Conservation (phyloP, 2,113 vertebrate genomes). For the Alethe castanea region DNA sequence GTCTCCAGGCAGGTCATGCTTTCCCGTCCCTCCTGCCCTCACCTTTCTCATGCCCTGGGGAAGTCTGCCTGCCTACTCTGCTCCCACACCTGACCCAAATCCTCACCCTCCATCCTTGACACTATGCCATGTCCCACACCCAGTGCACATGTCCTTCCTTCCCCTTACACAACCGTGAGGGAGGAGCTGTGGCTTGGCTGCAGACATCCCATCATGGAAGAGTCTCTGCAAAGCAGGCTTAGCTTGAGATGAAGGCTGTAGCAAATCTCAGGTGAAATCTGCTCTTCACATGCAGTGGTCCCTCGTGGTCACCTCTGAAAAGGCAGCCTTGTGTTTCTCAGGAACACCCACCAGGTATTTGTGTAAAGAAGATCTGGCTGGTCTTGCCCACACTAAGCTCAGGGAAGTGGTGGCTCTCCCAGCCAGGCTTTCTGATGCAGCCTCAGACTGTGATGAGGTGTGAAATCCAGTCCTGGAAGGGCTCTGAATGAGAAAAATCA, state of each 20-base stretch:
- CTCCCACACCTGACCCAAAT: not conserved
- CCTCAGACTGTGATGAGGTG: not conserved
- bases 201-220: not conserved
- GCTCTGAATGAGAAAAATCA: not conserved
- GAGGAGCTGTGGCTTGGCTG: not conserved
- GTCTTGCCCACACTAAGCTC: not conserved
- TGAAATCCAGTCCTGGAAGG: not conserved
- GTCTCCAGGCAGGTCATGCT: not conserved
- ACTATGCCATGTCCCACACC: not conserved
- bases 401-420: not conserved
- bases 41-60: not conserved
- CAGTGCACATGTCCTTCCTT: not conserved
- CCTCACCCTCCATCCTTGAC: not conserved
- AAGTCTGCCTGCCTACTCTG: not conserved
- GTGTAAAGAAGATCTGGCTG: not conserved
- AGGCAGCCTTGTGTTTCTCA: not conserved
- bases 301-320: not conserved
- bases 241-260: not conserved
- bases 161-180: not conserved
- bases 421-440: not conserved
- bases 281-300: rapidly evolving
- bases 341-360: not conserved
- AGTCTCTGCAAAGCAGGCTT: not conserved
- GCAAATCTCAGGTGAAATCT: not conserved
- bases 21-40: not conserved